Conservation (phyloP, 2,797 vertebrate species). For the Rhinella marina region DNA sequence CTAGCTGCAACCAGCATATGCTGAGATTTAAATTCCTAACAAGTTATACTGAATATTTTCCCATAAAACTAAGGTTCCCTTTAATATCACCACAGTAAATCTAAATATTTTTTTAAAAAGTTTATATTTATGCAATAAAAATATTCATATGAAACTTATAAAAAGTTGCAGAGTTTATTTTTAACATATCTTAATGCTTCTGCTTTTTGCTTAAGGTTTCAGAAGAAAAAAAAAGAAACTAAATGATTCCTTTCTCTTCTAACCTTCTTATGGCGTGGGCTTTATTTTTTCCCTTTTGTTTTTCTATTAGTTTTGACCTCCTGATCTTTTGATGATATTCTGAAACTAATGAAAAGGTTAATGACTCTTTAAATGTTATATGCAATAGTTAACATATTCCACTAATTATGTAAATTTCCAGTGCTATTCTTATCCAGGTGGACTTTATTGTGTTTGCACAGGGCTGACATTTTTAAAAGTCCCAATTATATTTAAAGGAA, state of each 20-base stretch:
- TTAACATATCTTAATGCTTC: too few relatives aligned
- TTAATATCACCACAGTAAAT: too few relatives aligned
- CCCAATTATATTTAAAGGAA: slow-evolving; percentile 32
- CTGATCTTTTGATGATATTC: slow-evolving; percentile 54
- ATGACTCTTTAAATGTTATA: slow-evolving; percentile 62
- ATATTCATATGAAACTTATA: too few relatives aligned
- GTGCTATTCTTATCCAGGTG: slow-evolving; percentile 1
- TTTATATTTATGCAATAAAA: too few relatives aligned
- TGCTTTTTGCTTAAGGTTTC: background rate
- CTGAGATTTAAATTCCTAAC: too few relatives aligned
- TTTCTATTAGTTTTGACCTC: slow-evolving; percentile 38
- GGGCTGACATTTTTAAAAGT: slow-evolving; percentile 46
- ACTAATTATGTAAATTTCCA: slow-evolving; percentile 35
- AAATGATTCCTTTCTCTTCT: background rate
- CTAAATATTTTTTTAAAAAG: too few relatives aligned
- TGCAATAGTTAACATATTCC: slow-evolving; percentile 28
- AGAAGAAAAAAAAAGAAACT: background rate
- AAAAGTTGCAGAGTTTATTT: too few relatives aligned
- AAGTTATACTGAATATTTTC: too few relatives aligned
- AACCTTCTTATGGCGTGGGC: background rate
- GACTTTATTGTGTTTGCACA: slow-evolving; percentile 22
- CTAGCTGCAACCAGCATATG: too few relatives aligned
- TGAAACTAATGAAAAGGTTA: slow-evolving; percentile 39
- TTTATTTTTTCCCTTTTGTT: slow-evolving; percentile 7
- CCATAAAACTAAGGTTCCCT: too few relatives aligned